Evolutionary conservation across 2,113 vertebrate genomes (phyloP), one percentile per base, ranked within the genome.

Genomic region (Cyphomyrus plagiostoma): DNA sequence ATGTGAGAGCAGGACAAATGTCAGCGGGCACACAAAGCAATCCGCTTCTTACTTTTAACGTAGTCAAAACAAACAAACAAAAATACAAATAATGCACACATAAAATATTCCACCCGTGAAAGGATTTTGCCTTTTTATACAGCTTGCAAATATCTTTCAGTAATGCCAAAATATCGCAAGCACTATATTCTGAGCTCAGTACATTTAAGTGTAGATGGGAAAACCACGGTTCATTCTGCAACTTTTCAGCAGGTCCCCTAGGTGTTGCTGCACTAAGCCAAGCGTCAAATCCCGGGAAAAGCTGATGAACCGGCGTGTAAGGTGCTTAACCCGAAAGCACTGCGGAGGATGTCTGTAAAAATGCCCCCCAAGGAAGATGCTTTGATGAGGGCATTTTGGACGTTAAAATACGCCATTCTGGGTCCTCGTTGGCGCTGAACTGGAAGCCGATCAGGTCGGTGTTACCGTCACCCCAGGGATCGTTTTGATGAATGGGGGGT

Each of bases 401-500:
- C 74, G 13, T 1, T 7, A 80, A 80, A 80, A 80, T 17, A 7
- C 30, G 1, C 74, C 5, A 19, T 42, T 80, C 74, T 19, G 17
- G 35, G 7, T 80, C 30, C 35, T 35, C 13, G 4, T 80, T 42
- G 17, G 35, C 35, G 5, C 30, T 77, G 30, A 80, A 10, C 66
- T 13, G 26, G 66, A 11, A 80, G 74, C 74, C 35, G 74, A 42
- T 17, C 74, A 2, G 74, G 74, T 80, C 1, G 11, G 74, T 15
- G 30, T 42, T 17, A 58, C 77, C 35, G 7, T 58, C 80, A 85
- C 35, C 52, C 49, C 21, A 11, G 88, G 48, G 52, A 83, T 48
- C 3, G 46, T 39, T 62, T 89, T 89, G 89, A 89, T 89, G 77
- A 84, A 89, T 85, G 89, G 53, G 30, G 35, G 82, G 23, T 19